Percentiles rank a stretch among this genome's conserved stretches.
phyloP scores from a whole-genome alignment of 2,888 invertebrate genomes.

The Agonopterix arenella region DNA sequence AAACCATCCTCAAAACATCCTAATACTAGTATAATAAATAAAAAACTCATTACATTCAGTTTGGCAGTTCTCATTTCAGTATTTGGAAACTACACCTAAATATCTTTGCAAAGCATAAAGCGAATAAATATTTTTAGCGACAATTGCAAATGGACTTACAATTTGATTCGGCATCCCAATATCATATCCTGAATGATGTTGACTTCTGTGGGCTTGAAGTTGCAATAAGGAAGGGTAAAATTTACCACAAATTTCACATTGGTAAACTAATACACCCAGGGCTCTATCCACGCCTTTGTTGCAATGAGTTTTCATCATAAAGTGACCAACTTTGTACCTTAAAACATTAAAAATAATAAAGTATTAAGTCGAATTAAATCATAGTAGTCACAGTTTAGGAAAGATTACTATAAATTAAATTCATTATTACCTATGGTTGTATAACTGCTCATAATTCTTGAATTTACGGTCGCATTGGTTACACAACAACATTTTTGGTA shows the following conservation, averaged over 20 bases:
- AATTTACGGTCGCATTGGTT: constrained; percentile 69
- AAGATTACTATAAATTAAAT: neutral
- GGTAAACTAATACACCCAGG: constrained; percentile 44
- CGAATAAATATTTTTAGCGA: too few species aligned
- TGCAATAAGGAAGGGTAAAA: constrained; percentile 41
- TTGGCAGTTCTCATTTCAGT: too few species aligned
- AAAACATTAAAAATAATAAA: constrained; percentile 15
- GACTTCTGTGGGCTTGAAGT: constrained; percentile 50
- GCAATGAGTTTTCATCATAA: constrained; percentile 45
- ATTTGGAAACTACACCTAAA: too few species aligned
- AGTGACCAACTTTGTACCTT: constrained; percentile 64
- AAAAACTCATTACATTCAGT: too few species aligned
- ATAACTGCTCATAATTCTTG: constrained; percentile 64
- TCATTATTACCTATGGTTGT: constrained; percentile 55
- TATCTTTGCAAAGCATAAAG: too few species aligned
- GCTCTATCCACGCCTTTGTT: constrained; percentile 25
- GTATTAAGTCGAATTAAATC: neutral
- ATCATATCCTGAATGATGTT: constrained; percentile 46
- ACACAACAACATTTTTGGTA: constrained; percentile 62
- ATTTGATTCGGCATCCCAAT: constrained; percentile 24
- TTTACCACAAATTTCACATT: constrained; percentile 62
- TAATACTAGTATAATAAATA: too few species aligned
- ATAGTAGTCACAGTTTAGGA: neutral
- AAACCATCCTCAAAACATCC: too few species aligned
- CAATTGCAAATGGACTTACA: constrained; percentile 22